Percentiles rank a stretch among this genome's conserved stretches.
These are phyloP conservation scores for Oikopleura dioica DNA, from an alignment of 23 tunicate genomes.

Conservation along the genomic window DNA sequence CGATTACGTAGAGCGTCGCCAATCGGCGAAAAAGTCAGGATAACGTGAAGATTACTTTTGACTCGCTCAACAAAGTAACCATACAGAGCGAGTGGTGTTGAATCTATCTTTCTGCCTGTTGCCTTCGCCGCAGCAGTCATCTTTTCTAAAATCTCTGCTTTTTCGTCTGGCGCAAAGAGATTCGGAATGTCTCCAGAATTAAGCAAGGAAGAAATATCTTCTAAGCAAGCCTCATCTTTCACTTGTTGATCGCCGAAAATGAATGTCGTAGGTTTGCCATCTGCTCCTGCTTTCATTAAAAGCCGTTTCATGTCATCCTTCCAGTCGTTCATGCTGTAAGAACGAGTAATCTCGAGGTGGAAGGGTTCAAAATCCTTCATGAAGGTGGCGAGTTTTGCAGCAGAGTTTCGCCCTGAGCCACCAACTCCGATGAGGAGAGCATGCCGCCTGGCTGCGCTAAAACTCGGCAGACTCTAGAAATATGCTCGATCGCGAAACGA, in stretches of 20 bases:
- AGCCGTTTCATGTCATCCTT: conserved; percentile 81
- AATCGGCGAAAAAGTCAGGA: conserved; percentile 78
- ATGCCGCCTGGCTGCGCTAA: conserved; percentile 75
- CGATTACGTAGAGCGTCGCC: conserved; percentile 78
- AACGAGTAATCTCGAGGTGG: conserved; percentile 81
- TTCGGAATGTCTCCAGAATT: conserved; percentile 93
- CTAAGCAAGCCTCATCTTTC: conserved; percentile 84
- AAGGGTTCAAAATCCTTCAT: conserved; percentile 72
- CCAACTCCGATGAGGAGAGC: conserved; percentile 75
- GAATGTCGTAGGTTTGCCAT: conserved; percentile 51
- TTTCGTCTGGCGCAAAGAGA: conserved; percentile 85
- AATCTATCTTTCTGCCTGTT: conserved; percentile 60
- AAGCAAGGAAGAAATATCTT: conserved; percentile 77
- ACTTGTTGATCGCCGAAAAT: conserved; percentile 95
- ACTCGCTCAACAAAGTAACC: conserved; percentile 83
- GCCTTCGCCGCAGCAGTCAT: conserved; percentile 56
- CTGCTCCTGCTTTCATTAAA: conserved; percentile 68
- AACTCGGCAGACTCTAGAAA: conserved; percentile 68
- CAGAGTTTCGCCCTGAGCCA: conserved; percentile 81
- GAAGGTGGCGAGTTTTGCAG: conserved; percentile 53
- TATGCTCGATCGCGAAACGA: conserved; percentile 86
- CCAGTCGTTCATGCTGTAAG: conserved; percentile 73
- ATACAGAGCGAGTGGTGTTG: conserved; percentile 81
- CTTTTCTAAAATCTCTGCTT: conserved; percentile 59
- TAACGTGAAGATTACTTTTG: conserved; percentile 69